Conservation (phyloP, 2,113 vertebrate genomes). For the Pipa parva region DNA sequence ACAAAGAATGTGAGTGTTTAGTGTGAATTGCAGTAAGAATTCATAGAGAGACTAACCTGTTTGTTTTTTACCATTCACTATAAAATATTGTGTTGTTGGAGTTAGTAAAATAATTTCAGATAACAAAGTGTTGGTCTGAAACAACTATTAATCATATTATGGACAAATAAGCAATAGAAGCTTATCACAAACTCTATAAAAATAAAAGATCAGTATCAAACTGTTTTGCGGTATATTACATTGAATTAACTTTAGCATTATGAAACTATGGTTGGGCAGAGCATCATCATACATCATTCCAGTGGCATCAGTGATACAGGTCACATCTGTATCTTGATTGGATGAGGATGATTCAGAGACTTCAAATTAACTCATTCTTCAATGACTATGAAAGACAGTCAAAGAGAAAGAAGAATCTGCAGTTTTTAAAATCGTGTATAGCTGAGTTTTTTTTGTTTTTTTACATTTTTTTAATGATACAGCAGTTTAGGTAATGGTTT, state of each 20-base stretch:
- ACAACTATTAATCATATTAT: slow-evolving; percentile 28
- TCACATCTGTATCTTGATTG: slow-evolving; percentile 23
- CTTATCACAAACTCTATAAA: slow-evolving; percentile 22
- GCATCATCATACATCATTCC: slow-evolving; percentile 24
- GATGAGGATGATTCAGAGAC: slow-evolving; percentile 30
- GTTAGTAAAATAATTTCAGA: slow-evolving; percentile 21
- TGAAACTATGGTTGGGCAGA: slow-evolving; percentile 4
- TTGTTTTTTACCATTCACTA: slow-evolving; percentile 13
- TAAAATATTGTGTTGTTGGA: slow-evolving; percentile 1
- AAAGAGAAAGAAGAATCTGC: too few relatives aligned
- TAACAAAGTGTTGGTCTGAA: slow-evolving; percentile 27
- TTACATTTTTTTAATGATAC: too few relatives aligned
- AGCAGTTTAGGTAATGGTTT: too few relatives aligned
- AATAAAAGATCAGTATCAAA: slow-evolving; percentile 17
- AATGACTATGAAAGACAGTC: slow-evolving; percentile 29
- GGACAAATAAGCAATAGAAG: slow-evolving; percentile 23
- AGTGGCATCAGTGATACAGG: slow-evolving; percentile 14
- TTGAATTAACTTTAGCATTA: slow-evolving; percentile 3
- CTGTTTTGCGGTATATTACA: slow-evolving; percentile 27
- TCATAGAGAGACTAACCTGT: neutral
- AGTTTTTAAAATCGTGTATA: too few relatives aligned
- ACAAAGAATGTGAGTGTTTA: too few relatives aligned
- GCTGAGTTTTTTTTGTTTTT: too few relatives aligned
- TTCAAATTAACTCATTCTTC: slow-evolving; percentile 38
- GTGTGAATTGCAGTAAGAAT: too few relatives aligned